phyloP scores from a whole-genome alignment of 2,888 invertebrate species.

The Coelinius sp. region DNA sequence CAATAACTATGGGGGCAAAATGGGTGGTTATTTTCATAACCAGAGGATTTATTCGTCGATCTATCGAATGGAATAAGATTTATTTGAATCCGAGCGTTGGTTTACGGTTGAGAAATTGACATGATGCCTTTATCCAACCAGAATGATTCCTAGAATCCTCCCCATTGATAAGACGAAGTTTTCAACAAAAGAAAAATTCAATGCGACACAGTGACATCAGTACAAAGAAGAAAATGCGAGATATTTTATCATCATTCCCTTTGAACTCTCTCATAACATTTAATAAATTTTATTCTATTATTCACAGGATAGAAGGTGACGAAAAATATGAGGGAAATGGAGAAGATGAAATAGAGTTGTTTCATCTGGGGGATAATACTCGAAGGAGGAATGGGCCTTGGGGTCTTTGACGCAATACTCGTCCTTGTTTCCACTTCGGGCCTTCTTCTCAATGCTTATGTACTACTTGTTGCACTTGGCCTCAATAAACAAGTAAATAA shows the following conservation, averaged over 20 bases:
- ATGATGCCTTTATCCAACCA: neutral
- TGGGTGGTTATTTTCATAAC: too few relatives aligned
- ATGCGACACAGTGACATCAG: neutral
- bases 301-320: neutral
- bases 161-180: neutral
- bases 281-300: neutral
- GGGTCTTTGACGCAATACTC: constrained; percentile 79
- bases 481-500: constrained; percentile 72
- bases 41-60: too few relatives aligned
- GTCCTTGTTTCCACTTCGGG: constrained; percentile 81
- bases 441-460: constrained; percentile 81
- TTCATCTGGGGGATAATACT: constrained; percentile 35
- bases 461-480: constrained; percentile 79
- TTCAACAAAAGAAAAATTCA: neutral
- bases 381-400: constrained; percentile 74
- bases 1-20: too few relatives aligned
- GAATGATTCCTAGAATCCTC: neutral
- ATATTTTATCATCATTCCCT: neutral
- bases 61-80: neutral
- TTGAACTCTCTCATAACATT: neutral
- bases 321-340: neutral
- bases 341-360: neutral
- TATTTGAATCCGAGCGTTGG: neutral
- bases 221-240: neutral
- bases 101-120: neutral